Conservation (phyloP, 2,797 vertebrate genomes). For the Lagothrix lagotricha region DNA sequence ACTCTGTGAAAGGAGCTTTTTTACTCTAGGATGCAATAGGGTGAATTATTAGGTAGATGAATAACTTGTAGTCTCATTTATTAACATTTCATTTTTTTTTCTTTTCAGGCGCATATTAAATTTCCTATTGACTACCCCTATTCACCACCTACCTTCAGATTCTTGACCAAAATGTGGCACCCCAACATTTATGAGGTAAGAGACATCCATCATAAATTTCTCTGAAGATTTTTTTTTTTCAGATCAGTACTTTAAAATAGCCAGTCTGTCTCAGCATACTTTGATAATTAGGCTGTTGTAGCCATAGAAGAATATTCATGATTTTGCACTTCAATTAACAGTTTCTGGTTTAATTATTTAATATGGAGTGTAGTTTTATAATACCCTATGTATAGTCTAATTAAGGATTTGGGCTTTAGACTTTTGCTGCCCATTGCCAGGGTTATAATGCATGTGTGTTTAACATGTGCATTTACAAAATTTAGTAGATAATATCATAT, state of each 20-base stretch:
- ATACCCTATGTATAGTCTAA: not conserved
- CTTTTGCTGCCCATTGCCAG: not conserved
- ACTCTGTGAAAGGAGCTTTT: not conserved
- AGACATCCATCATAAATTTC: not conserved
- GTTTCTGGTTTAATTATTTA: conserved; percentile 33
- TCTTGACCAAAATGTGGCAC: conserved; percentile 99
- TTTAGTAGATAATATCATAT: conserved; percentile 19
- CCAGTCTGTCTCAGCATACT: not conserved
- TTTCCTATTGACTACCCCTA: conserved; percentile 99
- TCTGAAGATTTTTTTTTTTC: conserved; percentile 58
- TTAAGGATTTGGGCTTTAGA: conserved; percentile 39
- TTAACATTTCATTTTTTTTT: conserved; percentile 55
- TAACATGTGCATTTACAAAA: conserved; percentile 37
- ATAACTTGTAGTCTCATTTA: conserved; percentile 60
- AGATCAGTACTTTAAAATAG: conserved; percentile 31
- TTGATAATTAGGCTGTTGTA: not conserved
- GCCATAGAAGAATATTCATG: not conserved
- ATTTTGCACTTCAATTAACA: conserved; percentile 9
- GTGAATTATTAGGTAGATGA: conserved; percentile 52
- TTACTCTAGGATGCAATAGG: not conserved
- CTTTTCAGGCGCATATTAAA: conserved; percentile 97
- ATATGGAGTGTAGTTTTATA: conserved; percentile 18
- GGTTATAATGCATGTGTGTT: conserved; percentile 8
- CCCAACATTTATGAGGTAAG: conserved; percentile 99
- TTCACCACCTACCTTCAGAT: conserved; percentile 98